Evolutionary conservation across 2,888 invertebrate genomes (phyloP).

Genomic region (Mylabris sibirica): DNA sequence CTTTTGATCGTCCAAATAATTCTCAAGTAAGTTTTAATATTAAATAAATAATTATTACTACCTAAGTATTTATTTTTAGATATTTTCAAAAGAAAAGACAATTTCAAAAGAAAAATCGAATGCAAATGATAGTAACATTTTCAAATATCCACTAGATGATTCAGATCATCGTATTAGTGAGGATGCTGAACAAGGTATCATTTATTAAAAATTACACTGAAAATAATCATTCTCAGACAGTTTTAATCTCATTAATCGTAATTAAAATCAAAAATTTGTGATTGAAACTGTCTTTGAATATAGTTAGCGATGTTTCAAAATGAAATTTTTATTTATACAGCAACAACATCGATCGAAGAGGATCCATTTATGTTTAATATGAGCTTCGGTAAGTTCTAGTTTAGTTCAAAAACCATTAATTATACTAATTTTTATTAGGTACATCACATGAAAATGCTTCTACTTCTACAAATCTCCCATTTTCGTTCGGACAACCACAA

Average conservation of each 20-base stretch:
- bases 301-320: neutral
- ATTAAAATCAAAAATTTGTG: neutral
- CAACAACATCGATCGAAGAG: neutral
- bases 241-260: neutral
- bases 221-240: neutral
- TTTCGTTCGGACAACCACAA: constrained; percentile 9
- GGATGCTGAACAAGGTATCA: neutral
- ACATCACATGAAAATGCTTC: neutral
- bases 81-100: neutral
- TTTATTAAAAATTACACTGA: neutral
- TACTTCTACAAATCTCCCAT: neutral
- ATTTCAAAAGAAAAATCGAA: neutral
- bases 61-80: neutral
- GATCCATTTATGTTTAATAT: constrained; percentile 5
- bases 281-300: neutral
- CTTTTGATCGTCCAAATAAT: neutral
- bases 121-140: neutral
- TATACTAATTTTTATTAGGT: neutral
- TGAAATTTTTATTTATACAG: neutral
- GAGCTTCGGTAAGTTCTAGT: neutral
- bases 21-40: neutral
- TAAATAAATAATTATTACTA: neutral
- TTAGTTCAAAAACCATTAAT: neutral
- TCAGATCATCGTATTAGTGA: neutral
- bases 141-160: neutral